phyloP scores from a whole-genome alignment of 2,888 invertebrate genomes.

The Globia sparganii region DNA sequence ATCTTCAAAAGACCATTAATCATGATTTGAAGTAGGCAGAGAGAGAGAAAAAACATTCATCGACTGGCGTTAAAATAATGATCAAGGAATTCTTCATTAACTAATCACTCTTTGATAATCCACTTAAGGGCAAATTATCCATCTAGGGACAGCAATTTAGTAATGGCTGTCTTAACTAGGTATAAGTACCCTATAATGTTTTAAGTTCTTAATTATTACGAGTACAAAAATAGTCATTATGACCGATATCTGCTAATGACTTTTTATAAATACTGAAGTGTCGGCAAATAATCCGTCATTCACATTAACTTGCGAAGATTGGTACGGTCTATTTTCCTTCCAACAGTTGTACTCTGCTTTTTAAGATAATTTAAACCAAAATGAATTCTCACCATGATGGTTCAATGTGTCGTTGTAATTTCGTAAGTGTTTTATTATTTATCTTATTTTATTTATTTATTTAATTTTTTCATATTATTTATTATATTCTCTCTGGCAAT shows the following conservation, averaged over 20 bases:
- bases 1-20: not conserved
- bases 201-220: not conserved
- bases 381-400: constrained; percentile 29
- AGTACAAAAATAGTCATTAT: constrained; percentile 20
- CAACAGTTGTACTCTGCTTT: not conserved
- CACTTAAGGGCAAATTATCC: constrained; percentile 14
- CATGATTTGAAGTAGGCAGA: constrained; percentile 1
- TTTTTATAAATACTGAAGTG: constrained; percentile 31
- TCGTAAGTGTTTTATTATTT: constrained; percentile 49
- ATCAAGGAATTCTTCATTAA: constrained; percentile 11
- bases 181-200: not conserved
- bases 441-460: not conserved
- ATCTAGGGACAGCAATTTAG: constrained; percentile 21
- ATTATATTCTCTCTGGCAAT: not conserved
- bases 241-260: constrained; percentile 18
- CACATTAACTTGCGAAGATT: not conserved
- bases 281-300: constrained; percentile 3
- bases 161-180: not conserved
- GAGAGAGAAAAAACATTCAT: not conserved
- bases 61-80: not conserved
- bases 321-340: too few relatives aligned
- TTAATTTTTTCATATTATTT: too few relatives aligned
- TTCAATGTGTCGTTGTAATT: constrained; percentile 56
- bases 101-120: constrained; percentile 40
- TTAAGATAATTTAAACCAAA: not conserved